These are phyloP conservation scores for Phaedon cochleariae DNA, from an alignment of 2,888 invertebrate genomes.

Conservation along the genomic window DNA sequence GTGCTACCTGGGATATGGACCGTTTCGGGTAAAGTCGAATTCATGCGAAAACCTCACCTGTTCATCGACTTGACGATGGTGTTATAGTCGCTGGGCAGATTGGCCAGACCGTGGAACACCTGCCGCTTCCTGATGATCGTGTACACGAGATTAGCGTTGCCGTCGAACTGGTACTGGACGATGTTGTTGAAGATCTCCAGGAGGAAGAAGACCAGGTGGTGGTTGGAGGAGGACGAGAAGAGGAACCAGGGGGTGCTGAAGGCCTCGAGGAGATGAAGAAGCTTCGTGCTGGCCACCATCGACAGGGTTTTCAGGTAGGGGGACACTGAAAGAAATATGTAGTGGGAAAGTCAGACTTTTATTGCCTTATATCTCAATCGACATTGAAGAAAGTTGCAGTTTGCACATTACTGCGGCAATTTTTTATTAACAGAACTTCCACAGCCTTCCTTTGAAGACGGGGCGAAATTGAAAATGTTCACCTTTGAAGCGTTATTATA, in stretches of 20 bases:
- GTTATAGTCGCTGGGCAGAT: conserved; percentile 91
- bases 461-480: too few relatives aligned
- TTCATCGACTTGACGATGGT: conserved; percentile 84
- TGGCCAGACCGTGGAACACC: conserved; percentile 97
- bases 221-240: conserved; percentile 94
- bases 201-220: conserved; percentile 97
- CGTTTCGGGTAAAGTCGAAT: too few relatives aligned
- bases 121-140: conserved; percentile 98
- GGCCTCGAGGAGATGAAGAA: conserved; percentile 95
- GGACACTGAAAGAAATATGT: conserved; percentile 79
- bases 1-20: too few relatives aligned
- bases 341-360: too few relatives aligned
- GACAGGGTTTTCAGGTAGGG: conserved; percentile 98
- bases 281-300: conserved; percentile 98
- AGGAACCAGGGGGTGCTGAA: conserved; percentile 99
- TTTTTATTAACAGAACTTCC: too few relatives aligned
- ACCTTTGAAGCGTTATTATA: too few relatives aligned
- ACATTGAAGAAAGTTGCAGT: too few relatives aligned
- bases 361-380: too few relatives aligned
- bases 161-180: conserved; percentile 99
- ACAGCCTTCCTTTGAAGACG: too few relatives aligned
- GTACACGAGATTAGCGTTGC: conserved; percentile 98
- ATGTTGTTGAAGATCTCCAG: conserved; percentile 99
- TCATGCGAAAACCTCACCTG: too few relatives aligned
- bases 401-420: too few relatives aligned